phyloP scores from a whole-genome alignment of 2,113 vertebrate species.

The Phoenicopterus ruber region DNA sequence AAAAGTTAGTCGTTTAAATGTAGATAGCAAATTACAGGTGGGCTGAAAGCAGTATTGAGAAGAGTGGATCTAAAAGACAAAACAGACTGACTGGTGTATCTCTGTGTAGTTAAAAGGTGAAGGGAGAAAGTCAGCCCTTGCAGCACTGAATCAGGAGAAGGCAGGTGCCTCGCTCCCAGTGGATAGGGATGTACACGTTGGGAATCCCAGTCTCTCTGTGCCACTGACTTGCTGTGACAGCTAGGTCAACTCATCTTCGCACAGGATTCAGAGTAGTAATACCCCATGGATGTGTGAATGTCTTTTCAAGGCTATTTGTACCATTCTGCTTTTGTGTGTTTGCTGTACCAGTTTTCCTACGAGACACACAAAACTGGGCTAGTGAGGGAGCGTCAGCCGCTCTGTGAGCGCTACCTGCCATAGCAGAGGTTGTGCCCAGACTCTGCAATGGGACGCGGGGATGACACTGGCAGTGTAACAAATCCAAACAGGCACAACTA shows the following conservation, averaged over 20 bases:
- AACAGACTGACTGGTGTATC: neutral
- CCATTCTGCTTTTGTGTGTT: neutral
- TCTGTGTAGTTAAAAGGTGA: neutral
- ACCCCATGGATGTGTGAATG: accelerated
- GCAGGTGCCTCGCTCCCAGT: accelerated
- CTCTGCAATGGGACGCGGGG: neutral
- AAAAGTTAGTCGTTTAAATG: neutral
- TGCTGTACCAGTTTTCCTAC: neutral
- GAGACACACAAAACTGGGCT: neutral
- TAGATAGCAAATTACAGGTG: neutral
- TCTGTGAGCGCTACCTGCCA: neutral
- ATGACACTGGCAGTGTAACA: neutral
- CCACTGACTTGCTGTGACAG: neutral
- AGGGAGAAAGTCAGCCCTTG: neutral
- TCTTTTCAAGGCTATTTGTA: neutral
- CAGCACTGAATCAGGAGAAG: neutral
- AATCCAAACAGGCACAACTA: neutral
- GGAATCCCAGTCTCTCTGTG: neutral
- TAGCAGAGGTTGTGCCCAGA: neutral
- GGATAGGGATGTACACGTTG: too few relatives aligned
- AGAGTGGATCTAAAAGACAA: neutral
- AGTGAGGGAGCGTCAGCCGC: neutral
- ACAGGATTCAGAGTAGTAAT: neutral
- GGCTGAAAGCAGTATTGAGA: neutral
- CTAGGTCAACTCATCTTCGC: neutral